These are phyloP conservation scores for Leptothorax acervorum DNA, from an alignment of 2,888 invertebrate species.

Conservation along the genomic window DNA sequence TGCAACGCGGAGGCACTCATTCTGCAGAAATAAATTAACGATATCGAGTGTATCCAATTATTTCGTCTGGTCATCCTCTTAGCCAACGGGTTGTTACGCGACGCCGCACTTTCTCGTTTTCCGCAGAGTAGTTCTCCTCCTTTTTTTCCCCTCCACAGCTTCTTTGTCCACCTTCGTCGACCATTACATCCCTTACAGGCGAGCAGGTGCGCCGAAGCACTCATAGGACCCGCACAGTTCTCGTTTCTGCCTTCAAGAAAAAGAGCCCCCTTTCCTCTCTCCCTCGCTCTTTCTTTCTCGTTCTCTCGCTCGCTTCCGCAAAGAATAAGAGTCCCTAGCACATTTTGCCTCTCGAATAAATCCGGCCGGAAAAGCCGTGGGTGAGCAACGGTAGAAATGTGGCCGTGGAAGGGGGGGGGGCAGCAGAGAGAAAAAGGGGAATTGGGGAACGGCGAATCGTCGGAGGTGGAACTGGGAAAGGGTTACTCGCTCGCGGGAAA, in stretches of 20 bases:
- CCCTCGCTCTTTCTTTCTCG: neutral
- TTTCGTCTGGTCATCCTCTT: constrained; percentile 23
- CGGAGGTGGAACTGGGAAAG: constrained; percentile 61
- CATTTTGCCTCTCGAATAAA: constrained; percentile 66
- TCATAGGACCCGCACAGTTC: constrained; percentile 52
- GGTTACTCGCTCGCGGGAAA: constrained; percentile 57
- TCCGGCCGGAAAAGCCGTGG: constrained; percentile 32
- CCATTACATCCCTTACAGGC: constrained; percentile 70
- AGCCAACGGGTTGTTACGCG: constrained; percentile 32
- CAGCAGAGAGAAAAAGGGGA: neutral
- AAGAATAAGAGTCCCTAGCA: constrained; percentile 48
- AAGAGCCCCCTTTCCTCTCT: constrained; percentile 1
- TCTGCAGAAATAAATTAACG: constrained; percentile 33
- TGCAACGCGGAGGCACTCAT: neutral
- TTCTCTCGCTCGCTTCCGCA: constrained; percentile 13
- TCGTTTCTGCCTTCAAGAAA: constrained; percentile 27
- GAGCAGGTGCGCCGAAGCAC: constrained; percentile 70
- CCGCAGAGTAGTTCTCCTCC: constrained; percentile 44
- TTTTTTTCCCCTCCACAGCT: constrained; percentile 19
- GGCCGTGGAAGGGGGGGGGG: neutral
- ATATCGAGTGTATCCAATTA: constrained; percentile 42
- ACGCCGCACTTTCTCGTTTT: constrained; percentile 59
- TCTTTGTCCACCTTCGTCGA: constrained; percentile 37
- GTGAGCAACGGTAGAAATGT: constrained; percentile 37
- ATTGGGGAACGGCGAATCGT: constrained; percentile 30